These are phyloP conservation scores for Scarus forsteni DNA, from an alignment of 2,797 vertebrate species.

Conservation along the genomic window DNA sequence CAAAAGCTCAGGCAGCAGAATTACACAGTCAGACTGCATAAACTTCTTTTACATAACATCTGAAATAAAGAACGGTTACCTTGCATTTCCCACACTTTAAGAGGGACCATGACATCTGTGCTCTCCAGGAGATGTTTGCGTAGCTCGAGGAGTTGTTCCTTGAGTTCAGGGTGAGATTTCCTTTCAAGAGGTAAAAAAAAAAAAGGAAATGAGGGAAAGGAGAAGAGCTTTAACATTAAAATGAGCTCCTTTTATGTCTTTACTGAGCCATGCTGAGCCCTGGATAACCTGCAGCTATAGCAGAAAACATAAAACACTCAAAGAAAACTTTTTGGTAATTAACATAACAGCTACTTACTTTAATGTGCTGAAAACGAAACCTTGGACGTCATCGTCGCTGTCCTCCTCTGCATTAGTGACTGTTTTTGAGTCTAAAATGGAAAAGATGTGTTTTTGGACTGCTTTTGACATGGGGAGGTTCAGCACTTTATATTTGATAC, in stretches of 20 bases:
- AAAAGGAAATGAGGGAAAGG: background rate
- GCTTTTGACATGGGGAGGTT: constrained; percentile 13
- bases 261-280: background rate
- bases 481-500: constrained; percentile 33
- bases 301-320: background rate
- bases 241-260: background rate
- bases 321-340: background rate
- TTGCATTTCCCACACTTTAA: constrained; percentile 98
- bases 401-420: constrained; percentile 78
- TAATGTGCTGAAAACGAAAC: constrained; percentile 93
- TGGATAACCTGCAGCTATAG: background rate
- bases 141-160: constrained; percentile 88
- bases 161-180: constrained; percentile 89
- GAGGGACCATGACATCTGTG: constrained; percentile 89
- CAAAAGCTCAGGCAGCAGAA: too few relatives aligned
- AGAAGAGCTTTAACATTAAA: background rate
- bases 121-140: constrained; percentile 93
- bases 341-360: constrained; percentile 83
- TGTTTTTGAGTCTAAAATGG: constrained; percentile 84
- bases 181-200: constrained; percentile 68
- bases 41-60: background rate
- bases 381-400: constrained; percentile 89
- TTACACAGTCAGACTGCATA: background rate
- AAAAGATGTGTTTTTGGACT: constrained; percentile 26
- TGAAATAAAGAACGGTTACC: constrained; percentile 78